Conservation (phyloP, 2,113 vertebrate genomes). For the Phyllostomus hastatus region DNA sequence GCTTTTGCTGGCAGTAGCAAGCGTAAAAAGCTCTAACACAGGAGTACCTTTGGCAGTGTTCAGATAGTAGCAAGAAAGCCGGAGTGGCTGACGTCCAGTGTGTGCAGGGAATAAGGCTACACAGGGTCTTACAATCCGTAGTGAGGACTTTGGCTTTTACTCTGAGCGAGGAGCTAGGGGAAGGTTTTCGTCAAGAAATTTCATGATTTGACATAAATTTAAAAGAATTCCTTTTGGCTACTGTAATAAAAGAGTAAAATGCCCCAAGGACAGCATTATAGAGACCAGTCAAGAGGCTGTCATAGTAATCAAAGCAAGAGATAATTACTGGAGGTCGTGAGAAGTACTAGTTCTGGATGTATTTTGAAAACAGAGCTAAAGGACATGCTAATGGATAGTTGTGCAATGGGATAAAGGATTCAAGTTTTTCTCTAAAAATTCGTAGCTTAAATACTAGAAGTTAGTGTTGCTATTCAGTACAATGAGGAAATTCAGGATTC, state of each 20-base stretch:
- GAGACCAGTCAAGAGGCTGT: neutral
- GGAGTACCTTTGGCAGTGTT: neutral
- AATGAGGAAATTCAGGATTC: neutral
- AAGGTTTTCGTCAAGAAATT: neutral
- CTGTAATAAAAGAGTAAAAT: neutral
- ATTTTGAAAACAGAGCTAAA: neutral
- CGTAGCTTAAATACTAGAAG: neutral
- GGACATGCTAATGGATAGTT: neutral
- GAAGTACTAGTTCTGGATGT: neutral
- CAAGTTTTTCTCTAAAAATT: neutral
- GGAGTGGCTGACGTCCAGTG: neutral
- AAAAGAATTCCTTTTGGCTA: neutral
- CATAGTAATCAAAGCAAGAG: neutral
- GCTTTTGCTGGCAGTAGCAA: neutral
- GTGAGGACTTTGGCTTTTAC: neutral
- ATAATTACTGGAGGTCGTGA: neutral
- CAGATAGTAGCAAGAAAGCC: neutral
- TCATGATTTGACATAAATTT: neutral
- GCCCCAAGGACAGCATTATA: neutral
- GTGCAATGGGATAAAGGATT: neutral
- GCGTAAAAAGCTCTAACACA: neutral
- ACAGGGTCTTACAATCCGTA: neutral
- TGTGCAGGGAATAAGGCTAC: neutral
- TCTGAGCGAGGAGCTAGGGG: neutral
- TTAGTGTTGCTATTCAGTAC: neutral